phyloP scores from a whole-genome alignment of 92 coral and sea anemone genomes.

The Zoanthus sansibaricus region DNA sequence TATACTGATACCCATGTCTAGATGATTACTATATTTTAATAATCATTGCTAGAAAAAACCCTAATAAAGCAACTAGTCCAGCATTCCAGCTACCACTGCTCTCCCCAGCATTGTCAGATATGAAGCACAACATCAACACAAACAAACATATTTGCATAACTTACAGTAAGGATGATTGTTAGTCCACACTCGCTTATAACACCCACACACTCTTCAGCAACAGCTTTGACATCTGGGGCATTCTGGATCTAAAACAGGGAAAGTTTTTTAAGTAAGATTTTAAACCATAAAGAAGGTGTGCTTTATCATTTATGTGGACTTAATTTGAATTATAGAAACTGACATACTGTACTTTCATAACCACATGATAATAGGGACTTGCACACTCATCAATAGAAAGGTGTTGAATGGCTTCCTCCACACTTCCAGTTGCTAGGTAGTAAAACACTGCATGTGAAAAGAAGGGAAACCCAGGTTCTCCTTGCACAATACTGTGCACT shows the following conservation, averaged over 20 bases:
- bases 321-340: neutral
- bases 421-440: constrained; percentile 11
- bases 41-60: neutral
- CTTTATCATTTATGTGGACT: neutral
- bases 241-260: neutral
- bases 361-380: neutral
- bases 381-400: neutral
- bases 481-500: constrained; percentile 21
- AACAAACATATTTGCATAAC: neutral
- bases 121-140: neutral
- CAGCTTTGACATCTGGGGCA: neutral
- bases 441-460: constrained; percentile 10
- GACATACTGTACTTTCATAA: neutral
- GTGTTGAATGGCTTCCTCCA: constrained; percentile 10
- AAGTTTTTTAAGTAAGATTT: neutral
- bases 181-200: constrained; percentile 1
- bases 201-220: constrained; percentile 1
- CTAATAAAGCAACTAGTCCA: neutral
- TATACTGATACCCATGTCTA: neutral
- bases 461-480: constrained; percentile 18
- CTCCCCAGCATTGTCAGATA: neutral
- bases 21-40: neutral
- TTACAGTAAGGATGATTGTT: constrained; percentile 1
- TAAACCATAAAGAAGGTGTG: neutral
- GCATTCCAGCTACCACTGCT: neutral